Percentiles rank a stretch among this genome's conserved stretches.
Evolutionary conservation across 2,113 vertebrate genomes (phyloP).

Genomic region (Peromyscus polionotus): DNA sequence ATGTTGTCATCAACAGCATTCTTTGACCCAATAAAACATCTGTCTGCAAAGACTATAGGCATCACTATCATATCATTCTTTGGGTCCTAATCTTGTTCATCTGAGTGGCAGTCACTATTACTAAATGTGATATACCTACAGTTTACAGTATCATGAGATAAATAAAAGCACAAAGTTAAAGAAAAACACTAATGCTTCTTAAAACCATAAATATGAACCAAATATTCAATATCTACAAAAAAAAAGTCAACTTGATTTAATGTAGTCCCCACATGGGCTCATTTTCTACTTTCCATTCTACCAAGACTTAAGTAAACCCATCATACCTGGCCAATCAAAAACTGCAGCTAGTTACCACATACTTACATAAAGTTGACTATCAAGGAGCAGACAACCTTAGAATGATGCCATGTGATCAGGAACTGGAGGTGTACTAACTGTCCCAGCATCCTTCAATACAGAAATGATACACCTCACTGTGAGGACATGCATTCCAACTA

Average conservation of each 20-base stretch:
- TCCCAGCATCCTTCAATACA: background rate
- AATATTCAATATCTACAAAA: constrained; percentile 40
- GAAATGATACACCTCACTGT: background rate
- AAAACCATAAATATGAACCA: background rate
- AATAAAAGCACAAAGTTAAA: constrained; percentile 38
- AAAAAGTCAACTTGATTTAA: constrained; percentile 18
- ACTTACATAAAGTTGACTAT: constrained; percentile 41
- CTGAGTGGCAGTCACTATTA: constrained; percentile 14
- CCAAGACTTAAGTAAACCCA: constrained; percentile 48
- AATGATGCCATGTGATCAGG: background rate
- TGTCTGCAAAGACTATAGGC: background rate
- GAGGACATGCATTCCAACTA: constrained; percentile 9
- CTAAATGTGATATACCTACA: background rate
- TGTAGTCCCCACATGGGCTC: background rate
- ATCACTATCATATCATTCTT: background rate
- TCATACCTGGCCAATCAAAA: constrained; percentile 52
- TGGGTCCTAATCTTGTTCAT: background rate
- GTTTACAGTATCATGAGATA: constrained; percentile 39
- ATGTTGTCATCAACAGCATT: background rate
- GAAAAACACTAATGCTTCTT: constrained; percentile 43
- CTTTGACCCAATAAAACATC: constrained; percentile 40
- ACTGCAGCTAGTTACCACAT: constrained; percentile 45
- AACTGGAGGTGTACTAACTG: background rate
- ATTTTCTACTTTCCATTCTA: constrained; percentile 48
- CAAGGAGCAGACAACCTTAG: background rate